phyloP scores from a whole-genome alignment of 35 echinoderm and acorn worm genomes.

The Apostichopus californicus region DNA sequence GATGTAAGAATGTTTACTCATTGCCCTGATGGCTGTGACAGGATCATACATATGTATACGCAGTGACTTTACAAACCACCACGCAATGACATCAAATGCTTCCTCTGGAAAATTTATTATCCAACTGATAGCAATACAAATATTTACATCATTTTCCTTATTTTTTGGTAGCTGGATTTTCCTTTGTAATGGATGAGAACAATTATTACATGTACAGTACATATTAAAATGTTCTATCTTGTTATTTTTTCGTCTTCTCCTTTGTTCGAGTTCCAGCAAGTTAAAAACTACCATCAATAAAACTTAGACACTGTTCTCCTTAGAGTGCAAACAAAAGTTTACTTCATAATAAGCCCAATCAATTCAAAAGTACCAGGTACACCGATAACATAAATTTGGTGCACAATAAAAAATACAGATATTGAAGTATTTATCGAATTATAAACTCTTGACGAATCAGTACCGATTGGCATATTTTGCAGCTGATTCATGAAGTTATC shows the following conservation, averaged over 20 bases:
- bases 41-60: no score
- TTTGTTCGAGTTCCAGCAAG: not conserved
- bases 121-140: slow-evolving; percentile 26
- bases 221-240: not conserved
- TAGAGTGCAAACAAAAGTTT: no score
- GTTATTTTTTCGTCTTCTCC: not conserved
- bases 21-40: not conserved
- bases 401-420: no score
- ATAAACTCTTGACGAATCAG: no score
- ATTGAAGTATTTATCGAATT: no score
- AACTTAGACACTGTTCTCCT: no score
- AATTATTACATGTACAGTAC: not conserved
- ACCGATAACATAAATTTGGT: no score
- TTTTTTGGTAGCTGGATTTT: slow-evolving; percentile 13
- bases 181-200: not conserved
- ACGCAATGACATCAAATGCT: not conserved
- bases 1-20: not conserved
- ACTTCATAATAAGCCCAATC: no score
- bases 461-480: no score
- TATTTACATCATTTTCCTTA: slow-evolving; percentile 45
- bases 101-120: not conserved
- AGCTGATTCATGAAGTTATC: no score
- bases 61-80: not conserved
- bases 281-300: not conserved
- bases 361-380: no score